A percentile compares a stretch with the other conserved stretches of the same genome.
Conservation (phyloP, 2,888 invertebrate genomes). For the Epirrhoe tristata region DNA sequence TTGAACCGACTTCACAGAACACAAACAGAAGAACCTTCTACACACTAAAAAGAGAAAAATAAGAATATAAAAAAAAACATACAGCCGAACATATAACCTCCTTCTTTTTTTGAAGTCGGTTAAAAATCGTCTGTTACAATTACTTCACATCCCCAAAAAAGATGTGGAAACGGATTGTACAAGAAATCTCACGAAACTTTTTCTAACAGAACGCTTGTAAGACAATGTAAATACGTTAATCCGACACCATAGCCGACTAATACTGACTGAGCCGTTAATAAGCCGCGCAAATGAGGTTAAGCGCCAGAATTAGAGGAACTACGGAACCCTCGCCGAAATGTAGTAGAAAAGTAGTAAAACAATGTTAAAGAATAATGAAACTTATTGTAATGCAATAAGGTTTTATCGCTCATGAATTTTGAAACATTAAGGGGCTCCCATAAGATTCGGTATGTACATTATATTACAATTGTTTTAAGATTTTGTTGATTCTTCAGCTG, state of each 20-base stretch:
- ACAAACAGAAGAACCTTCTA: too few relatives aligned
- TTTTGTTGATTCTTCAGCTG: too few relatives aligned
- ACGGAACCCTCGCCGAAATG: slow-evolving; percentile 11
- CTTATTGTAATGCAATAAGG: neutral
- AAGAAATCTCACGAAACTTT: neutral
- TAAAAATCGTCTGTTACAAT: too few relatives aligned
- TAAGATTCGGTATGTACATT: too few relatives aligned
- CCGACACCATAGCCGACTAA: slow-evolving; percentile 49
- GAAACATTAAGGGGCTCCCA: too few relatives aligned
- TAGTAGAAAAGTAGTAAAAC: neutral
- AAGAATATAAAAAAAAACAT: too few relatives aligned
- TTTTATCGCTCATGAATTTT: too few relatives aligned
- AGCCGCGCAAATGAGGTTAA: slow-evolving; percentile 74
- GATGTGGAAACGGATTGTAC: neutral
- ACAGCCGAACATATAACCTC: too few relatives aligned
- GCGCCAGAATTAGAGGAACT: slow-evolving; percentile 61
- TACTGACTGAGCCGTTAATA: slow-evolving; percentile 59
- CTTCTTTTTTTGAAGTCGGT: too few relatives aligned
- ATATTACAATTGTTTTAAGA: too few relatives aligned
- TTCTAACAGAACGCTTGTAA: slow-evolving; percentile 30
- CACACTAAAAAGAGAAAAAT: too few relatives aligned
- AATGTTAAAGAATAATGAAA: neutral
- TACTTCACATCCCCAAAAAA: neutral
- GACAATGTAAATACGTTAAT: slow-evolving; percentile 47
- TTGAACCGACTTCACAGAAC: too few relatives aligned